Percentiles rank a stretch among this genome's conserved stretches.
Conservation (phyloP, 2,113 vertebrate genomes). For the Tenrec ecaudatus region DNA sequence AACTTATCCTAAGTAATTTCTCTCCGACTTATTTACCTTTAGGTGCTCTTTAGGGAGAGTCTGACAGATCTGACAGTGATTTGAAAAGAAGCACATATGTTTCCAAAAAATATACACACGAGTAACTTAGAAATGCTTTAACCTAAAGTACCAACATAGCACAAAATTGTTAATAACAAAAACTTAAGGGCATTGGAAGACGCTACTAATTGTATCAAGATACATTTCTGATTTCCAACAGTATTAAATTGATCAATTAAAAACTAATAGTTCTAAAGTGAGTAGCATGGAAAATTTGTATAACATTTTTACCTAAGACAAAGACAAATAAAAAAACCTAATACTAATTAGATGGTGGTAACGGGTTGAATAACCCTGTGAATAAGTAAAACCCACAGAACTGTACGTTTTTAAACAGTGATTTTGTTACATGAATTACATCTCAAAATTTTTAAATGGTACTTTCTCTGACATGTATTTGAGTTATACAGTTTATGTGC, state of each 20-base stretch:
- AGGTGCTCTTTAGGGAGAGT: neutral
- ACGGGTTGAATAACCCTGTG: neutral
- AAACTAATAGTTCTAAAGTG: neutral
- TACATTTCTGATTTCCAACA: constrained; percentile 13
- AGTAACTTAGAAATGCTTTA: neutral
- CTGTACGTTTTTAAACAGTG: neutral
- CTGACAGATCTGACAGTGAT: neutral
- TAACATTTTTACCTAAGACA: neutral
- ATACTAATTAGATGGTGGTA: neutral
- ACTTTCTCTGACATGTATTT: constrained; percentile 14
- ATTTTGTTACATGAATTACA: constrained; percentile 16
- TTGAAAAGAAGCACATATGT: constrained; percentile 2
- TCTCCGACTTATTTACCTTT: neutral
- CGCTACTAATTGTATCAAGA: neutral
- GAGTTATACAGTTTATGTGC: neutral
- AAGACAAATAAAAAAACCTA: neutral
- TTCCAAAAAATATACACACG: neutral
- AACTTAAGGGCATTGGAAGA: constrained; percentile 23
- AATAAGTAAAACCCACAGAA: constrained; percentile 28
- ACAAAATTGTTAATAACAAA: constrained; percentile 46
- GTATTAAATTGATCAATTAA: constrained; percentile 48
- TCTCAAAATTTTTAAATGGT: neutral
- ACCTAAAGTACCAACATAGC: neutral
- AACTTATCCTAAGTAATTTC: neutral
- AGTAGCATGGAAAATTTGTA: neutral